Conservation (phyloP, 1,140 invertebrate species). For the Neoseiulus cucumeris region DNA sequence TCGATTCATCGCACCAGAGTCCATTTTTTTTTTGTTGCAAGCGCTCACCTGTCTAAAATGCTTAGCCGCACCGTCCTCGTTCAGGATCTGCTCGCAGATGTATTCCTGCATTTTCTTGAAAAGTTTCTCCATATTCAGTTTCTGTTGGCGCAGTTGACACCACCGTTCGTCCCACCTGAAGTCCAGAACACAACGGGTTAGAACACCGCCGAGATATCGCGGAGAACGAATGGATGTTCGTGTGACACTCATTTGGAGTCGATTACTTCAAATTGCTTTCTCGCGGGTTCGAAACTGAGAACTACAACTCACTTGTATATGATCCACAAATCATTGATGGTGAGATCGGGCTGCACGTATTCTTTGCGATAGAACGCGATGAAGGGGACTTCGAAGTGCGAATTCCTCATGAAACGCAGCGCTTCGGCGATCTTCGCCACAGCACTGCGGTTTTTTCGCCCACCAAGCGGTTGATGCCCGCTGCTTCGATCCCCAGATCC, state of each 20-base stretch:
- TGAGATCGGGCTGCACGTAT: constrained; percentile 80
- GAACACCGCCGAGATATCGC: background rate
- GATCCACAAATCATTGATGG: constrained; percentile 89
- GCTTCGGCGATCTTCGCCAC: constrained; percentile 78
- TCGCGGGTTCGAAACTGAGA: background rate
- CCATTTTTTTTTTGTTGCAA: constrained; percentile 26
- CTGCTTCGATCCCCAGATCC: constrained; percentile 13
- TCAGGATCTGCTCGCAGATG: constrained; percentile 63
- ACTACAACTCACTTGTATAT: constrained; percentile 51
- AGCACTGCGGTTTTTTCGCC: constrained; percentile 36
- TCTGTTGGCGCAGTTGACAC: constrained; percentile 74
- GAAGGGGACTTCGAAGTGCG: constrained; percentile 74
- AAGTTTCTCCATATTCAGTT: constrained; percentile 54
- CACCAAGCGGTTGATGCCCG: constrained; percentile 19
- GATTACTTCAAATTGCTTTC: background rate
- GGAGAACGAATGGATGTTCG: no score
- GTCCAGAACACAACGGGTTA: background rate
- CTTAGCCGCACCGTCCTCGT: constrained; percentile 59
- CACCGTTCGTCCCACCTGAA: constrained; percentile 36
- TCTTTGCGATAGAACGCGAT: constrained; percentile 98
- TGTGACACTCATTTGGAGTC: no score
- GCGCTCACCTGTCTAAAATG: constrained; percentile 40
- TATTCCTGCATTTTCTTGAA: constrained; percentile 83
- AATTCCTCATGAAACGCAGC: constrained; percentile 84
- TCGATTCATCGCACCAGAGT: no score